Conservation (phyloP, 1,140 invertebrate genomes). For the Megalonaias nervosa region DNA sequence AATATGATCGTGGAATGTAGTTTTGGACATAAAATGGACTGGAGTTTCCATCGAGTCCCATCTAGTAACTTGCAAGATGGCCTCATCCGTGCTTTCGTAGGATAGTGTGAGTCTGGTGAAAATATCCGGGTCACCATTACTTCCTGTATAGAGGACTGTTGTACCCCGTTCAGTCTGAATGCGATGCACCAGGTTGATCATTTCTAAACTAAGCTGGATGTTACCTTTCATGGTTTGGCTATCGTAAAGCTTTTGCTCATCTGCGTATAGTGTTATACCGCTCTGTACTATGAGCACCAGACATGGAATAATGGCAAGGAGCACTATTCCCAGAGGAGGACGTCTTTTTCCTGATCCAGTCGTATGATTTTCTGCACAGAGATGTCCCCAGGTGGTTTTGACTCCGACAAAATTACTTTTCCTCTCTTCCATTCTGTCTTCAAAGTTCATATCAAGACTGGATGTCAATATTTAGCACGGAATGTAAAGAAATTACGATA, state of each 20-base stretch:
- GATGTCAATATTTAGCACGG: too few relatives aligned
- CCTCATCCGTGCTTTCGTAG: constrained; percentile 32
- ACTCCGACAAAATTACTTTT: too few relatives aligned
- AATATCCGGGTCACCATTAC: constrained; percentile 12
- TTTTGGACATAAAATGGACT: background rate
- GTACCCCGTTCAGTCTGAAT: constrained; percentile 55
- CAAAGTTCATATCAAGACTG: too few relatives aligned
- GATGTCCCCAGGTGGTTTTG: too few relatives aligned
- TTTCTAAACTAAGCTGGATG: constrained; percentile 37
- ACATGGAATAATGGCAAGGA: too few relatives aligned
- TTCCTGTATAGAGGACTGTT: constrained; percentile 47
- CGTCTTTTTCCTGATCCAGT: too few relatives aligned
- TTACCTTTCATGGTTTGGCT: background rate
- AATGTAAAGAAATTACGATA: too few relatives aligned
- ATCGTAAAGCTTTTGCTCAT: background rate
- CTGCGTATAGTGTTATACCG: too few relatives aligned
- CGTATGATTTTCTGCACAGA: too few relatives aligned
- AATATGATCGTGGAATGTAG: constrained; percentile 30
- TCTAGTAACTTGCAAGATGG: background rate
- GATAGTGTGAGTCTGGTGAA: constrained; percentile 9
- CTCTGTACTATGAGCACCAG: too few relatives aligned
- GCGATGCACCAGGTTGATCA: constrained; percentile 43
- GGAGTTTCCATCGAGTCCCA: background rate
- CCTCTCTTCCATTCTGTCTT: too few relatives aligned
- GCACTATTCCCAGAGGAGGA: too few relatives aligned